Base-by-base conservation (phyloP, 2,113 vertebrate genomes). In the Cromileptes altivelis region DNA sequence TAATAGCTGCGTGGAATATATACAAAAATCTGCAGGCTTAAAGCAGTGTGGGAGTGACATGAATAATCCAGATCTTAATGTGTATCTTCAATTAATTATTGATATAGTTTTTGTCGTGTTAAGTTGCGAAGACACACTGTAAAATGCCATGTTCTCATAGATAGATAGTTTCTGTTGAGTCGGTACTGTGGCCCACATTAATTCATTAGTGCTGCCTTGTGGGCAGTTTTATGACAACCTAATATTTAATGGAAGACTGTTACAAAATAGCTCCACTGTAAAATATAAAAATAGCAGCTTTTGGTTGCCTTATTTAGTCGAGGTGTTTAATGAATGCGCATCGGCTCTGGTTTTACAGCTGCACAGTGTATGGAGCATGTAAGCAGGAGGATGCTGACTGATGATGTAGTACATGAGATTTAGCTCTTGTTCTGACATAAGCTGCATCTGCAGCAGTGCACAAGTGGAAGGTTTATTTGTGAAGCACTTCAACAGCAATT, bases 81-180 rank as follows among this genome's bases (percentile, higher is more conserved):
- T 86, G 89, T 81, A 89, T 83, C 70, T 52, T 84, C 55, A 30
- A 4, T 71, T 75, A 73, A 88, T 88, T 80, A 90, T 85, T 80
- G 45, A 85, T 84, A 49, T 17, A 19, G 45, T 64, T 65, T 85
- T 63, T 70, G 23, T 50, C n/a, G 18, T 47, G 6, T 70, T 47
- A 52, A 19, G 7, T 6, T 70, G 2, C 2, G 4, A 64, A 60
- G 45, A 75, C 33, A 49, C 12, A 6, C 64, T 64, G 42, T 50
- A 33, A 47, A 15, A 50, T 30, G 33, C 15, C n/a, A 12, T 49
- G 2, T 75, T 21, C 70, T 27, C 3, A 25, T 47, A 52, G 27
- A 70, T 12, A 9, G 1, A 12, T 60, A 8, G 70, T 75, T 71
- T 25, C 15, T 23, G 2, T 64, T 4, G 17, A 23, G 23, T 74